Base-by-base conservation (phyloP, 2,888 invertebrate species). In the Callinectes sapidus region DNA sequence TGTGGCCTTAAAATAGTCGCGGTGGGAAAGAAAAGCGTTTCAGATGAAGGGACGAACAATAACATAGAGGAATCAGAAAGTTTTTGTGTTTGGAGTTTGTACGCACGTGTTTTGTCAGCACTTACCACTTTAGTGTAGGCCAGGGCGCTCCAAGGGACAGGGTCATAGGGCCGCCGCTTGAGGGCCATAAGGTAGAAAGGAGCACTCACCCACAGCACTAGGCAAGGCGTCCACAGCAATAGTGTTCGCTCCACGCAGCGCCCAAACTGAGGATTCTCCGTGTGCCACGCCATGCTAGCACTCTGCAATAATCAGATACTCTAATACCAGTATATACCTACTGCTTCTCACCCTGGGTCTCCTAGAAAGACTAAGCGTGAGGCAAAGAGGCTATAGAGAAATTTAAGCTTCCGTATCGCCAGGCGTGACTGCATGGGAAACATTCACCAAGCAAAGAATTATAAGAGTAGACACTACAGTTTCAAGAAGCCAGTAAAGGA, bases 221-320 rank as follows among this genome's bases (percentile, higher is more conserved):
- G 95, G 94, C 96, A 96, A 1, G 96, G 96, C 10, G 96, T 95
- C 96, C 96, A 96, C 23, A 96, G 95, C 42, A 96, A 95, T 2
- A 96, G 95, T 0, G 96, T 96, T 93, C 96, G 95, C 95, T 96
- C 96, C 95, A 96, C 96, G 95, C 96, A 96, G 92, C 95, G 87
- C 6, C 90, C 54, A 77, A 88, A 92, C 13, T 81, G 42, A 48
- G 81, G 71, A 8, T n/a, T 16, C 54, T 54, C 16, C 28, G 55
- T 42, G 35, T 86, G 13, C 86, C 87, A 85, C 23, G 61, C 85
- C 1, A 18, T 28, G 35, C 32, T 90, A 48, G 91, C 87, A 71
- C 92, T 93, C 94, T 94, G 94, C 35, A 48, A 10, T 5, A 10
- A 48, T 48, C 0, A 48, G 48, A 48, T 0, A 48, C 8, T n/a